Base-by-base conservation (phyloP, 2,113 vertebrate species). In the Malurus alboscapulatus region DNA sequence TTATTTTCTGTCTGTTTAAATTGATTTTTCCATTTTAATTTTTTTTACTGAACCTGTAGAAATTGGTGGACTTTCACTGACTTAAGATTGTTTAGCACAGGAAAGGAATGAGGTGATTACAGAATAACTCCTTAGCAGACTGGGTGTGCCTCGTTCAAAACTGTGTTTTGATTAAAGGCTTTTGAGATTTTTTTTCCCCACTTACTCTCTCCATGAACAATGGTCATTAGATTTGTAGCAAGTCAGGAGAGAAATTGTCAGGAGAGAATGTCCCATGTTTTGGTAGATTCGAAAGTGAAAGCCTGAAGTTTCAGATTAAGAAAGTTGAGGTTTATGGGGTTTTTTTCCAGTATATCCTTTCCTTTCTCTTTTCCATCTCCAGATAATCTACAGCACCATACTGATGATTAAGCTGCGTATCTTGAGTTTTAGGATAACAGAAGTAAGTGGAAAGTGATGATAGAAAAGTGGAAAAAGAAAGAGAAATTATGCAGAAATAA, bases 41-140 rank as follows among this genome's bases (percentile, higher is more conserved):
- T 86, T 76, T 32, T 36, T 75, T 78, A 40, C 53, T 40, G 21
- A 66, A n/a, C 8, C 7, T 1, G 1, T 69, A 80, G 78, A 59
- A 87, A 47, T 62, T 10, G 18, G 47, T 57, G 14, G 58, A 69
- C 45, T 82, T 92, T 57, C 55, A 87, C 47, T 90, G 57, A 25
- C 82, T 93, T 83, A 42, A 54, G 58, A 32, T 73, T 95, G 75
- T 88, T 95, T 95, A 91, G 50, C 40, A 54, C 1, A 8, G 84
- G 71, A 95, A 95, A 94, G 67, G 90, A 96, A 95, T 93, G 84
- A 91, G 47, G 75, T 83, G 71, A 90, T 95, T 90, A 93, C 71
- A 66, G 71, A 91, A 73, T 36, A 85, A 65, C 25, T 94, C 58
- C 42, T 85, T 87, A 91, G 71, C 72, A 77, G 45, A 50, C 90